Base-by-base conservation (phyloP, 2,797 vertebrate species). In the Podargus strigoides region DNA sequence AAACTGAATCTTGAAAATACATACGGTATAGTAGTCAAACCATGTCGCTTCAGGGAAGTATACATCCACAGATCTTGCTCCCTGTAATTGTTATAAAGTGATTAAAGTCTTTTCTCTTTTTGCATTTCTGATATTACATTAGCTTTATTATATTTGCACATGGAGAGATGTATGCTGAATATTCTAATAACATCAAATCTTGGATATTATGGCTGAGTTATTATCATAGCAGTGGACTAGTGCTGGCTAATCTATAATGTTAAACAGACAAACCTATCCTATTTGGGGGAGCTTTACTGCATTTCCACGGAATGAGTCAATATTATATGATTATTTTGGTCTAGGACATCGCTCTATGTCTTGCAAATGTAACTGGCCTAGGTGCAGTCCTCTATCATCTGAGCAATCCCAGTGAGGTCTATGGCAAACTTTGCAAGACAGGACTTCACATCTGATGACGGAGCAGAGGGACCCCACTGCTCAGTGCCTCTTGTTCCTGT, bases 31-130 rank as follows among this genome's bases (percentile, higher is more conserved):
- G 85, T 97, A 96, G 93, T 96, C 91, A 10, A 96, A 98, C 95
- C 97, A 98, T 7, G 59, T 16, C 68, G 96, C 95, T 69, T 97
- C 96, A 56, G 96, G 96, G 80, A 98, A 98, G 75, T 97, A 97
- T 3, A 97, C 81, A 58, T 74, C 68, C 89, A 97, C 94, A 36
- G 96, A 94, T 91, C 92, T 97, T 85, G 94, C 97, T 94, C 95
- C 95, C 92, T 97, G 94, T 90, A 96, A 96, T 86, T 68, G 89
- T 90, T 62, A 93, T 36, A 85, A 96, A 90, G 77, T 52, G 69
- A 87, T 94, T 95, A 66, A 87, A 76, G 59, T 74, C 0, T 59
- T 77, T 72, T 93, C 78, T 89, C 42, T 81, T 93, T 85, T 63
- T 93, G 44, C 44, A 78, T 96, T 87, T 91, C 55, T 96, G 37